Conservation (phyloP, 2,113 vertebrate genomes). For the Platichthys flesus region DNA sequence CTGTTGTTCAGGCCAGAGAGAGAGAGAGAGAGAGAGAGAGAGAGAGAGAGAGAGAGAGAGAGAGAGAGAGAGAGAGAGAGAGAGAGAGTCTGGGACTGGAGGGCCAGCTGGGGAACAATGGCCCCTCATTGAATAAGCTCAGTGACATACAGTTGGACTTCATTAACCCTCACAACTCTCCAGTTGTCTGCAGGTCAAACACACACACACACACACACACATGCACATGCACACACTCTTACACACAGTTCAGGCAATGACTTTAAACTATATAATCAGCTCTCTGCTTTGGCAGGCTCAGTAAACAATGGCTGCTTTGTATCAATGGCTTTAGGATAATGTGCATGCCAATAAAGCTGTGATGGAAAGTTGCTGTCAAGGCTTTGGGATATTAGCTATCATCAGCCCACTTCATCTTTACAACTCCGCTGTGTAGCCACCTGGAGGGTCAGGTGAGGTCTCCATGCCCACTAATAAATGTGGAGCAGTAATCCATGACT, state of each 20-base stretch:
- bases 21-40: no score
- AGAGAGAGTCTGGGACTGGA: background rate
- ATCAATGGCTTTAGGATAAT: conserved; percentile 15
- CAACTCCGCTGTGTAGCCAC: conserved; percentile 16
- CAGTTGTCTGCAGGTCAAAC: conserved; percentile 44
- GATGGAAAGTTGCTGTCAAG: conserved; percentile 44
- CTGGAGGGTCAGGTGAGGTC: conserved; percentile 57
- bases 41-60: no score
- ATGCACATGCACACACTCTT: no score
- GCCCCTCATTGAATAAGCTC: conserved; percentile 49
- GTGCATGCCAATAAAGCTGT: conserved; percentile 17
- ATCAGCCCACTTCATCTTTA: conserved; percentile 25
- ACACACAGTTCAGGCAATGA: background rate
- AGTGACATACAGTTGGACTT: conserved; percentile 60
- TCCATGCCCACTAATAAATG: conserved; percentile 2
- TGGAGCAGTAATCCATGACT: background rate
- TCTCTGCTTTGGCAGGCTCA: conserved; percentile 30
- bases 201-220: no score
- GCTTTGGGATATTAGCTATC: conserved; percentile 14
- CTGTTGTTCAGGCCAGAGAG: background rate
- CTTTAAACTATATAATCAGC: conserved; percentile 33
- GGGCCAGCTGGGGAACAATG: conserved; percentile 45
- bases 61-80: no score
- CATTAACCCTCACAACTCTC: conserved; percentile 49
- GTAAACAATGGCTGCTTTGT: conserved; percentile 64